These are phyloP conservation scores for Uloborus plumipes DNA, from an alignment of 2,888 invertebrate genomes.

Conservation along the genomic window DNA sequence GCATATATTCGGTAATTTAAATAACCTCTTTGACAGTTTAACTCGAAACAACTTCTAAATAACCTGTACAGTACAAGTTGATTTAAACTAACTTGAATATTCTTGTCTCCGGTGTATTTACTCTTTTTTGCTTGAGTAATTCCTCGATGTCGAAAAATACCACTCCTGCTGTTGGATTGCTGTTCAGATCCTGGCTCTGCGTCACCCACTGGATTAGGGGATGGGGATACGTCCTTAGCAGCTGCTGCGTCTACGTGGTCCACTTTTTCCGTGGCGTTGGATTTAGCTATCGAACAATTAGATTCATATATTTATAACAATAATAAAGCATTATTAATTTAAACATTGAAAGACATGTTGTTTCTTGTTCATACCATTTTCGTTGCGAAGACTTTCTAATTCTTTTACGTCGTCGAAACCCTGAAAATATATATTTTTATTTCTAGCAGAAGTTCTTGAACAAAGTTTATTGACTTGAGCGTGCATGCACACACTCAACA, in stretches of 20 bases:
- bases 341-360: too few species aligned
- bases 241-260: background rate
- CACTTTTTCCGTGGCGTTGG: background rate
- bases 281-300: slow-evolving; percentile 5
- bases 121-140: slow-evolving; percentile 56
- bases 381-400: slow-evolving; percentile 56
- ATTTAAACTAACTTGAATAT: slow-evolving; percentile 3
- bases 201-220: background rate
- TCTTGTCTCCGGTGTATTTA: slow-evolving; percentile 24
- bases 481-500: too few species aligned
- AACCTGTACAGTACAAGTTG: too few species aligned
- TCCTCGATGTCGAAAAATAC: slow-evolving; percentile 51
- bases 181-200: background rate
- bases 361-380: slow-evolving; percentile 31
- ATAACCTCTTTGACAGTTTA: too few species aligned
- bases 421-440: slow-evolving; percentile 22
- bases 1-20: too few species aligned
- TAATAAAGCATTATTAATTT: too few species aligned
- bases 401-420: slow-evolving; percentile 63
- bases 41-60: too few species aligned
- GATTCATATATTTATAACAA: background rate
- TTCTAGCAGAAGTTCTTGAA: too few species aligned
- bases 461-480: too few species aligned
- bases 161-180: slow-evolving; percentile 39
- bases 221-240: slow-evolving; percentile 15